These are phyloP conservation scores for Hypomecis atomaria DNA, from an alignment of 2,888 invertebrate species.

Conservation along the genomic window DNA sequence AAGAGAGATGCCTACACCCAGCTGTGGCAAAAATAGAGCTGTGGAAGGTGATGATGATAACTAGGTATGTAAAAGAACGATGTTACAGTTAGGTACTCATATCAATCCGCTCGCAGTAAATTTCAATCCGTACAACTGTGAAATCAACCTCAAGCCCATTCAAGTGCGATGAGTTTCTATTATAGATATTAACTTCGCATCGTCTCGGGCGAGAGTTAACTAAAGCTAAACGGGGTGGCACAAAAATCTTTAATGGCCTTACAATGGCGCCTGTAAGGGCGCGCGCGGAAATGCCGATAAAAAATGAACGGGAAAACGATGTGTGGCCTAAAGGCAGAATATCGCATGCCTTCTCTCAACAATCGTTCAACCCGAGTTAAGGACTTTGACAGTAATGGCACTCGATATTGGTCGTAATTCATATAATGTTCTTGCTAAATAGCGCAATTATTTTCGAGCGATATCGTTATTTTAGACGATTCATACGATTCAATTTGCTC, in stretches of 20 bases:
- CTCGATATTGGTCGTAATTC: conserved; percentile 29
- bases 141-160: neutral
- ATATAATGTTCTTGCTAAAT: conserved; percentile 13
- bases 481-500: conserved; percentile 44
- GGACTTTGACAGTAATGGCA: conserved; percentile 35
- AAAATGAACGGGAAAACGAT: conserved; percentile 56
- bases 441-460: conserved; percentile 9
- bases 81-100: too few species aligned
- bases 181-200: conserved; percentile 14
- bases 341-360: conserved; percentile 47
- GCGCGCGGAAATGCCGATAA: conserved; percentile 51
- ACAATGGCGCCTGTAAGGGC: conserved; percentile 54
- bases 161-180: neutral
- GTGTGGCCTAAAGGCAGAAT: conserved; percentile 47
- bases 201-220: conserved; percentile 35
- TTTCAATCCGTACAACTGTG: neutral
- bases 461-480: conserved; percentile 4
- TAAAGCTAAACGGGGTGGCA: conserved; percentile 40
- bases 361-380: conserved; percentile 54
- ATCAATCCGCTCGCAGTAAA: too few species aligned
- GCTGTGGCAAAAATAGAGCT: too few species aligned
- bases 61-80: too few species aligned
- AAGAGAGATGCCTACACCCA: too few species aligned
- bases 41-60: too few species aligned
- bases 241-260: conserved; percentile 60